Evolutionary conservation across 1,140 invertebrate genomes (phyloP).

Genomic region (Neodiprion lecontei): DNA sequence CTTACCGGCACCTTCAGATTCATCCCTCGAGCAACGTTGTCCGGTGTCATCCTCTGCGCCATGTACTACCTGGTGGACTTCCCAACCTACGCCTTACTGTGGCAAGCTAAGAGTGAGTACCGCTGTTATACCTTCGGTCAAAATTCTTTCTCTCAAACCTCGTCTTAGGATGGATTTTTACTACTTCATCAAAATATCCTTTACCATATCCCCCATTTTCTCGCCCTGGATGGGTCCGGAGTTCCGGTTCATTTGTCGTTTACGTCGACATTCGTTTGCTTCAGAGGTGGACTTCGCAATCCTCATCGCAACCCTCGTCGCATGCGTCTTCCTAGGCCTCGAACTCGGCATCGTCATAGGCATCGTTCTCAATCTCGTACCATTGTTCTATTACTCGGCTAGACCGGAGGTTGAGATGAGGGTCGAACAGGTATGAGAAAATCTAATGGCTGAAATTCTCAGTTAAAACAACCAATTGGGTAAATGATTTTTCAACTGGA

Average conservation of each 20-base stretch:
- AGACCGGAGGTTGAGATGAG: slow-evolving; percentile 61
- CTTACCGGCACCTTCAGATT: slow-evolving; percentile 74
- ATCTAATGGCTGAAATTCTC: too few species aligned
- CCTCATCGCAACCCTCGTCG: slow-evolving; percentile 65
- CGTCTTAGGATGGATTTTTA: background rate
- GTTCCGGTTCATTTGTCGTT: background rate
- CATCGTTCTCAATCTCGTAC: slow-evolving; percentile 66
- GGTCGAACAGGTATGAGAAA: slow-evolving; percentile 45
- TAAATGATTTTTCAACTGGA: background rate
- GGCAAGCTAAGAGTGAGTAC: slow-evolving; percentile 80
- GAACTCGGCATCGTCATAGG: slow-evolving; percentile 78
- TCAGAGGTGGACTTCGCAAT: slow-evolving; percentile 70
- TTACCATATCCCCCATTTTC: background rate
- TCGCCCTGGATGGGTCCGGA: background rate
- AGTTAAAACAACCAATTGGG: too few species aligned
- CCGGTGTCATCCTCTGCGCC: slow-evolving; percentile 75
- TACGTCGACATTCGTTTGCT: slow-evolving; percentile 23
- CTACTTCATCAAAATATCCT: background rate
- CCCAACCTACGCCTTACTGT: slow-evolving; percentile 74
- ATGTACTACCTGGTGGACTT: slow-evolving; percentile 83
- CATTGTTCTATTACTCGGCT: slow-evolving; percentile 70
- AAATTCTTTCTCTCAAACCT: background rate
- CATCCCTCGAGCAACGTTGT: slow-evolving; percentile 77
- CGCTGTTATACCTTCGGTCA: background rate
- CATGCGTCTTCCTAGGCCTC: slow-evolving; percentile 68